These are phyloP conservation scores for Stictonetta naevosa DNA, from an alignment of 2,113 vertebrate genomes.

Conservation along the genomic window DNA sequence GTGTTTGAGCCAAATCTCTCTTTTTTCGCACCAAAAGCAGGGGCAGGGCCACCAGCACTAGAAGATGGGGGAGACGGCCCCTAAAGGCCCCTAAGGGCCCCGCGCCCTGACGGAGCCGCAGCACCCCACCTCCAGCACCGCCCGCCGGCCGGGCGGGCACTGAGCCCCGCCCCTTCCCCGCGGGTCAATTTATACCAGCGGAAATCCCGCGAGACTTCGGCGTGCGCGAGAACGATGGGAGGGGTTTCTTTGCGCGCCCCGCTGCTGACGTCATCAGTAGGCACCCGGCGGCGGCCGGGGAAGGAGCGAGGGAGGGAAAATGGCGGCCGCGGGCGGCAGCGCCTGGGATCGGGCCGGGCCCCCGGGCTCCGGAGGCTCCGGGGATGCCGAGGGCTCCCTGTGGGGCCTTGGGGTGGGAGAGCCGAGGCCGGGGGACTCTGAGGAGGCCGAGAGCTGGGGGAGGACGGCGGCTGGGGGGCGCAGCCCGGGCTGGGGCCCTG, in stretches of 20 bases:
- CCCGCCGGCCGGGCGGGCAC: neutral
- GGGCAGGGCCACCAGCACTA: too few relatives aligned
- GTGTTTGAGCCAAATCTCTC: neutral
- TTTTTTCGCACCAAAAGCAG: too few relatives aligned
- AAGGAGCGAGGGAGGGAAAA: neutral
- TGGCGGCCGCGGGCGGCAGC: neutral
- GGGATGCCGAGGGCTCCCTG: neutral
- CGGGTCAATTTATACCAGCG: neutral
- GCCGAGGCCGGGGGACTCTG: neutral
- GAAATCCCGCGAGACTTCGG: neutral
- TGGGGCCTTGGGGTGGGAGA: neutral
- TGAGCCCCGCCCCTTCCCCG: fast-evolving
- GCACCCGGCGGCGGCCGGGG: neutral
- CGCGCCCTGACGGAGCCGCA: neutral
- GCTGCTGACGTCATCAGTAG: neutral
- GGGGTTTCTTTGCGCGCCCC: neutral
- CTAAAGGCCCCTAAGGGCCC: too few relatives aligned
- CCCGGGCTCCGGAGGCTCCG: too few relatives aligned
- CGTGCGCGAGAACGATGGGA: neutral
- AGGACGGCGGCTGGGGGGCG: too few relatives aligned
- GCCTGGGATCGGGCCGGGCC: neutral
- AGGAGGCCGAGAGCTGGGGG: neutral
- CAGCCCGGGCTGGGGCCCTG: too few relatives aligned
- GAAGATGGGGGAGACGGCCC: too few relatives aligned
- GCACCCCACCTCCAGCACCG: fast-evolving